phyloP scores from a whole-genome alignment of 2,888 invertebrate species.

The Schizaphis graminum region DNA sequence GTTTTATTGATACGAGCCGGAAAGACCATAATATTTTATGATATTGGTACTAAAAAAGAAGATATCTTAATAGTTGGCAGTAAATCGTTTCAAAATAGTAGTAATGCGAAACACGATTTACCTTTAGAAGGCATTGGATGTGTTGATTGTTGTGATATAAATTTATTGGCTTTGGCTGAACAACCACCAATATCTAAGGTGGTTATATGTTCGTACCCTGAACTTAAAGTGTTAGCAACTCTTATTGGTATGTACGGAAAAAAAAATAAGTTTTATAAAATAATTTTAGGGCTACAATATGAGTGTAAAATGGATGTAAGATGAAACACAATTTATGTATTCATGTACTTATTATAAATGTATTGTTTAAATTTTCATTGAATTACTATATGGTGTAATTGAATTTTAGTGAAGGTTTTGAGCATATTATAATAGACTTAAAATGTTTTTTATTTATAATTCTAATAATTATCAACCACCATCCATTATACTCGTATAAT shows the following conservation, averaged over 20 bases:
- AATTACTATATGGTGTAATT: neutral
- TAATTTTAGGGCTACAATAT: neutral
- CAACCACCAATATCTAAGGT: constrained; percentile 26
- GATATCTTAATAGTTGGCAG: neutral
- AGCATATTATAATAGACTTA: too few relatives aligned
- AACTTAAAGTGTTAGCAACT: constrained; percentile 20
- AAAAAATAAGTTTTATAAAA: neutral
- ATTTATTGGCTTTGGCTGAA: constrained; percentile 53
- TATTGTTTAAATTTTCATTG: neutral
- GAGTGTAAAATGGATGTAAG: neutral
- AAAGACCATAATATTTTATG: constrained; percentile 44
- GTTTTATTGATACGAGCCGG: constrained; percentile 9
- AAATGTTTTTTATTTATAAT: too few relatives aligned
- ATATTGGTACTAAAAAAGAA: constrained; percentile 21
- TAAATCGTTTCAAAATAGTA: neutral
- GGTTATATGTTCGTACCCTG: constrained; percentile 37
- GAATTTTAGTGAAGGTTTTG: neutral
- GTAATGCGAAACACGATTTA: neutral
- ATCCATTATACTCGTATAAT: neutral
- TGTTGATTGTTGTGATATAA: neutral
- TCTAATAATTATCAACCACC: neutral
- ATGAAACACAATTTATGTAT: neutral
- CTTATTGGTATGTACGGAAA: constrained; percentile 6
- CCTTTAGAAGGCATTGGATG: constrained; percentile 29
- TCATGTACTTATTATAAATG: neutral